Conservation (phyloP, 2,113 vertebrate genomes). For the Ophthalmotilapia sp. region DNA sequence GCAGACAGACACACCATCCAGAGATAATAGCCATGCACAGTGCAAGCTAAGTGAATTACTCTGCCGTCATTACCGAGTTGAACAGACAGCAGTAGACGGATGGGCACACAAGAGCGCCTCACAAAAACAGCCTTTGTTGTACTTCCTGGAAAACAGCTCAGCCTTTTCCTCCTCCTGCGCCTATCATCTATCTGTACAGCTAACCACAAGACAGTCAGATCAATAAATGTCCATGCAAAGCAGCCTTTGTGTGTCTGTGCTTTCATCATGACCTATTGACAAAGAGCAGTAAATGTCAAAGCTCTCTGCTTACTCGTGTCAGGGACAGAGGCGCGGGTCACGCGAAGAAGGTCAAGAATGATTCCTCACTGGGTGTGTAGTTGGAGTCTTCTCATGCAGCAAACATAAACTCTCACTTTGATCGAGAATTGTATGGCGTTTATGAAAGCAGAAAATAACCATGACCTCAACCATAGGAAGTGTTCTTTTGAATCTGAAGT, state of each 20-base stretch:
- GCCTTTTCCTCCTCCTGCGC: slow-evolving; percentile 6
- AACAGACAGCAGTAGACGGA: slow-evolving; percentile 21
- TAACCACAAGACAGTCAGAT: slow-evolving; percentile 40
- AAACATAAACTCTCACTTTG: neutral
- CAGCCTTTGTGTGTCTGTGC: slow-evolving; percentile 20
- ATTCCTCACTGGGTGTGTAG: neutral
- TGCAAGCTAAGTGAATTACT: slow-evolving; percentile 56
- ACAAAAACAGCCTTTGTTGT: slow-evolving; percentile 20
- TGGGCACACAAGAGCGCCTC: neutral
- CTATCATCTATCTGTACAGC: slow-evolving; percentile 48
- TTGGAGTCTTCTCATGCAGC: neutral
- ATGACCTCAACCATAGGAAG: neutral
- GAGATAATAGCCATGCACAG: slow-evolving; percentile 55
- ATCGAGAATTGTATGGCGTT: neutral
- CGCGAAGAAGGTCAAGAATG: slow-evolving; percentile 43
- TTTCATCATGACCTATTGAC: slow-evolving; percentile 65
- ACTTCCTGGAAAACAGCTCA: slow-evolving; percentile 29
- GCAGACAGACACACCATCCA: slow-evolving; percentile 38
- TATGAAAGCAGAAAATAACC: neutral
- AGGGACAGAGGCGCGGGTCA: slow-evolving; percentile 30
- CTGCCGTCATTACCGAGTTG: slow-evolving; percentile 18
- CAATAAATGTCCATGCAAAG: slow-evolving; percentile 47
- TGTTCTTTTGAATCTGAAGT: neutral
- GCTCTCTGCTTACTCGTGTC: slow-evolving; percentile 49
- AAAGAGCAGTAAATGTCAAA: slow-evolving; percentile 61